Percentiles rank a stretch among this genome's conserved stretches.
phyloP scores from a whole-genome alignment of 2,113 vertebrate genomes.

The Lepisosteus oculatus region DNA sequence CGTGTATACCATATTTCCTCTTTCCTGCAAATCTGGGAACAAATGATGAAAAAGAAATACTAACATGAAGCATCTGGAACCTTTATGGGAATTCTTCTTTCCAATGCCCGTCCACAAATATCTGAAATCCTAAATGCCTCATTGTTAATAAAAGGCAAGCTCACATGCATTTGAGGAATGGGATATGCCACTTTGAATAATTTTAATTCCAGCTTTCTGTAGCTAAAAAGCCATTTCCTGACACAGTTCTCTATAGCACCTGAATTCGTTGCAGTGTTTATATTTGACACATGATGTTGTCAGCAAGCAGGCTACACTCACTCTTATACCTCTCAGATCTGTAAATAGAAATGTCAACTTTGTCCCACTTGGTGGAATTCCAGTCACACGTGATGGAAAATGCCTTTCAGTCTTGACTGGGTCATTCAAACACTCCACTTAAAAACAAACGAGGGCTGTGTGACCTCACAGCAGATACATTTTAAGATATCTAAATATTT shows the following conservation, averaged over 20 bases:
- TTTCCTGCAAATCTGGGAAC: too few relatives aligned
- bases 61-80: too few relatives aligned
- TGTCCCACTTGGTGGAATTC: conserved; percentile 60
- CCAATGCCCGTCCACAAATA: too few relatives aligned
- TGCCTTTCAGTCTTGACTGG: conserved; percentile 46
- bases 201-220: not conserved
- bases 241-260: not conserved
- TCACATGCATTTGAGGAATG: not conserved
- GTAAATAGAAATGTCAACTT: conserved; percentile 58
- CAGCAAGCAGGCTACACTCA: conserved; percentile 40
- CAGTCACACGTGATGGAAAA: conserved; percentile 72
- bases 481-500: too few relatives aligned
- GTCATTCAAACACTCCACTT: not conserved
- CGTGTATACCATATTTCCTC: too few relatives aligned
- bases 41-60: too few relatives aligned
- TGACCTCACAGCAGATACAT: conserved; percentile 3
- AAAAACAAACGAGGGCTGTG: not conserved
- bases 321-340: conserved; percentile 54
- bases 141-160: not conserved
- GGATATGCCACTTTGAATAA: not conserved
- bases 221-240: not conserved
- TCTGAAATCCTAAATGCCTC: too few relatives aligned
- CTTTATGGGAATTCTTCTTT: too few relatives aligned
- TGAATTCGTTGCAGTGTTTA: conserved; percentile 48
- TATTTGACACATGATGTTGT: conserved; percentile 37